phyloP scores from a whole-genome alignment of 2,888 invertebrate genomes.

The Lamellibrachia columna region DNA sequence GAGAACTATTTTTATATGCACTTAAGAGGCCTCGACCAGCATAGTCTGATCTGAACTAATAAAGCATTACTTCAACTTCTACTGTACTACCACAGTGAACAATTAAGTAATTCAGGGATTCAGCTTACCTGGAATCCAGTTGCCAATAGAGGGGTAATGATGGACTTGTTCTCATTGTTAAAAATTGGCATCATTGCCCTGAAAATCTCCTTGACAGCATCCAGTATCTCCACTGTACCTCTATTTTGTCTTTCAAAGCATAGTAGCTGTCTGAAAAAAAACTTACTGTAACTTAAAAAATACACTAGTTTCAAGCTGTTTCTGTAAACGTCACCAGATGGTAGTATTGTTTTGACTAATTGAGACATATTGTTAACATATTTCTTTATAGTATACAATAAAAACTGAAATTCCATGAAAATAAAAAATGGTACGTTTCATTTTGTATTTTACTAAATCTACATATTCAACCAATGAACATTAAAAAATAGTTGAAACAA shows the following conservation, averaged over 20 bases:
- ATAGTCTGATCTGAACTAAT: too few species aligned
- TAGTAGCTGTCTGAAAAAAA: constrained; percentile 40
- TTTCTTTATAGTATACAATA: too few species aligned
- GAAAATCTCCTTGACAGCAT: constrained; percentile 54
- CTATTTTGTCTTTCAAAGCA: constrained; percentile 45
- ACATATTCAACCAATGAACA: too few species aligned
- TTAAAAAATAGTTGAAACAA: too few species aligned
- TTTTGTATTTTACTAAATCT: too few species aligned
- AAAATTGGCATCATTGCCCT: constrained; percentile 60
- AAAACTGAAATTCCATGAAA: too few species aligned
- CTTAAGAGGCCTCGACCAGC: not conserved
- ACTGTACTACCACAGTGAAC: not conserved
- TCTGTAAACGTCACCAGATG: not conserved
- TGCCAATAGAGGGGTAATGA: constrained; percentile 61
- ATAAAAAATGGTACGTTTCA: too few species aligned
- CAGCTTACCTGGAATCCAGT: constrained; percentile 58
- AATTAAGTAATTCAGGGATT: not conserved
- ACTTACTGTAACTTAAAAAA: not conserved
- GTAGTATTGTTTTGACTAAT: too few species aligned
- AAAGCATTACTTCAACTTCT: too few species aligned
- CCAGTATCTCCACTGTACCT: not conserved
- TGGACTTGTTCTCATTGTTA: constrained; percentile 54
- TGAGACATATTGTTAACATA: too few species aligned
- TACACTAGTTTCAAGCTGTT: not conserved
- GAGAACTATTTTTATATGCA: not conserved